Evolutionary conservation across 2,113 vertebrate genomes (phyloP).

Genomic region (Embiotoca jacksoni): DNA sequence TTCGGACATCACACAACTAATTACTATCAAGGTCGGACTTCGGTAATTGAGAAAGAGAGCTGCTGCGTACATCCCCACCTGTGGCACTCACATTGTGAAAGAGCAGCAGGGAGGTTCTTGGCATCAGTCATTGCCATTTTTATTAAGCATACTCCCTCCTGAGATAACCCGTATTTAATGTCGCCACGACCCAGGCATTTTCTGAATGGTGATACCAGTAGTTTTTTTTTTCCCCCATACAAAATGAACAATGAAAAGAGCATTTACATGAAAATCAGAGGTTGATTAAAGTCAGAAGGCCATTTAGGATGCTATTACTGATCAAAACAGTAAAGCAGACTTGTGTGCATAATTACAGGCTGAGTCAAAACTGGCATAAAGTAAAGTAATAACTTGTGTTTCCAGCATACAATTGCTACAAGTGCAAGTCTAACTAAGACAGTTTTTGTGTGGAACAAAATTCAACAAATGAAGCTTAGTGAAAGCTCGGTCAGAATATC

Average conservation of each 20-base stretch:
- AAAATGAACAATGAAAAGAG: background rate
- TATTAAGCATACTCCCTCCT: background rate
- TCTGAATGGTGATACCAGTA: background rate
- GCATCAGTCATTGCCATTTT: background rate
- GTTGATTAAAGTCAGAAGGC: background rate
- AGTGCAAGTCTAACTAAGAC: background rate
- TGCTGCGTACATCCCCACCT: conserved; percentile 21
- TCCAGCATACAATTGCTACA: background rate
- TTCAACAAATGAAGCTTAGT: background rate
- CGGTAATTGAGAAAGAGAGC: conserved; percentile 20
- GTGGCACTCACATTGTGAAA: conserved; percentile 30
- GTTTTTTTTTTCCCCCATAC: background rate
- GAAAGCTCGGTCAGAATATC: background rate
- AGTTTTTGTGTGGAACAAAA: background rate
- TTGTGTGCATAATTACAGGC: too few relatives aligned
- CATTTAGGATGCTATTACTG: background rate
- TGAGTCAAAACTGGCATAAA: background rate
- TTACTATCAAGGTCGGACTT: conserved; percentile 54
- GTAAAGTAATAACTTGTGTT: background rate
- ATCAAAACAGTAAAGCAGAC: background rate
- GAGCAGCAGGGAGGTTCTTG: conserved; percentile 26
- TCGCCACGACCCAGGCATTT: background rate
- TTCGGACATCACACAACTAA: conserved; percentile 45
- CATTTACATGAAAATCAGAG: too few relatives aligned
- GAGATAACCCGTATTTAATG: background rate